Evolutionary conservation across 2,888 invertebrate genomes (phyloP).

Genomic region (Hololepta plana): DNA sequence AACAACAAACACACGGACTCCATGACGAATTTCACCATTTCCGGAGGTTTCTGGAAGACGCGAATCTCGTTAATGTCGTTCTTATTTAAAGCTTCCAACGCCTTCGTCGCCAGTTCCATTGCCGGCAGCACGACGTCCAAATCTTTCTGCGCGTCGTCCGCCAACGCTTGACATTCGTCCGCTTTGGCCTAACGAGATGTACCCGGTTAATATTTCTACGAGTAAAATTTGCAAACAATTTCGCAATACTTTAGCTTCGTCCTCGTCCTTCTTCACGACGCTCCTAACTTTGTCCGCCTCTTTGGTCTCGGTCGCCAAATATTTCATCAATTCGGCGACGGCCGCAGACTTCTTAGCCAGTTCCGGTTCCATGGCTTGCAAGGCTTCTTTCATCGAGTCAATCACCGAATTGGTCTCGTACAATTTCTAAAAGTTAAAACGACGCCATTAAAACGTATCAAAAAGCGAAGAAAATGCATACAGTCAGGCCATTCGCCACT

Average conservation of each 20-base stretch:
- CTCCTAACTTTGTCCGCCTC: conserved; percentile 66
- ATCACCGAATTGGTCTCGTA: conserved; percentile 68
- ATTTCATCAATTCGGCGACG: conserved; percentile 55
- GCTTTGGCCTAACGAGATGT: conserved; percentile 49
- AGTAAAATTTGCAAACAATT: background rate
- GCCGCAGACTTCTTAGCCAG: conserved; percentile 59
- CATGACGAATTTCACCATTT: conserved; percentile 76
- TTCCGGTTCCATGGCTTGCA: conserved; percentile 64
- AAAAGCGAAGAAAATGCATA: conserved; percentile 12
- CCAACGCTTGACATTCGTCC: conserved; percentile 61
- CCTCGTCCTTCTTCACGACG: conserved; percentile 68
- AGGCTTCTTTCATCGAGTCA: conserved; percentile 67
- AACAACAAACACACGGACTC: conserved; percentile 77
- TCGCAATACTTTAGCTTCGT: conserved; percentile 48
- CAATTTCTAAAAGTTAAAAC: conserved; percentile 38
- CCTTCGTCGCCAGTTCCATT: conserved; percentile 66
- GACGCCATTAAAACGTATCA: conserved; percentile 5
- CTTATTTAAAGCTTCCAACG: conserved; percentile 71
- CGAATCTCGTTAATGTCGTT: conserved; percentile 80
- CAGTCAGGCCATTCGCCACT: conserved; percentile 55
- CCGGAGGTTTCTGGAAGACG: conserved; percentile 77
- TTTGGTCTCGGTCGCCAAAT: conserved; percentile 60
- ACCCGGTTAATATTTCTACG: background rate
- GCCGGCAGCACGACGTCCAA: conserved; percentile 76
- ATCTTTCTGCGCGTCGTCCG: conserved; percentile 71